Evolutionary conservation across 1,140 invertebrate species (phyloP).

Genomic region (Scaptomyza hsui): DNA sequence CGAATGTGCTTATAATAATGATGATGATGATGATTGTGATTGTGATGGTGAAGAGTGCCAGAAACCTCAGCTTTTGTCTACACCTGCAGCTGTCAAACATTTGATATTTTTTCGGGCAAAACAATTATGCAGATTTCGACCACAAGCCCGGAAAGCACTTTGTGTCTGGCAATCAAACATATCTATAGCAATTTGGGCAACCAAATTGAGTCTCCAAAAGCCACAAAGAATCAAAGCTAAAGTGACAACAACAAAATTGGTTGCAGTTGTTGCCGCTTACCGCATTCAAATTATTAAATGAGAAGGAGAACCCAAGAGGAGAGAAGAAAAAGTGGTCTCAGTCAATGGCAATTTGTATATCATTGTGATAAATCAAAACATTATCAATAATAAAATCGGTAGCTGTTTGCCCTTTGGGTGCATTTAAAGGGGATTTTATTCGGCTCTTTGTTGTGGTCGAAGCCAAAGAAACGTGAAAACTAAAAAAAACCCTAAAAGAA

Average conservation of each 20-base stretch:
- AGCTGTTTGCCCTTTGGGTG: constrained; percentile 76
- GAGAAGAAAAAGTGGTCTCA: constrained; percentile 12
- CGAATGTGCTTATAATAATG: constrained; percentile 65
- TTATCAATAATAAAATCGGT: constrained; percentile 82
- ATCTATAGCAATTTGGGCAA: constrained; percentile 4
- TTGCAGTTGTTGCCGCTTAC: constrained; percentile 28
- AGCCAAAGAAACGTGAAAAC: constrained; percentile 9
- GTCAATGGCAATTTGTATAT: constrained; percentile 74
- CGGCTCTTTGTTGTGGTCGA: constrained; percentile 75
- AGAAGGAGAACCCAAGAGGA: constrained; percentile 31
- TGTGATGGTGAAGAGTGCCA: too few relatives aligned
- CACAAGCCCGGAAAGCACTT: constrained; percentile 57
- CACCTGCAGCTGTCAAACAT: constrained; percentile 65
- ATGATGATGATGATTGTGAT: neutral
- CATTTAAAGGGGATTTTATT: constrained; percentile 53
- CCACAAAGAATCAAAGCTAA: constrained; percentile 35
- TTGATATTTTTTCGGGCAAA: constrained; percentile 48
- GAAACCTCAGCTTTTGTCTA: constrained; percentile 5
- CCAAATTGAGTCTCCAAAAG: constrained; percentile 22
- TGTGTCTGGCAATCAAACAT: constrained; percentile 21
- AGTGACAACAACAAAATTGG: constrained; percentile 56
- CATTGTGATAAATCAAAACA: constrained; percentile 81
- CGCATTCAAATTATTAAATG: constrained; percentile 55
- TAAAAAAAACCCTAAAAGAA: constrained; percentile 20
- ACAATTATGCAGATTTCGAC: constrained; percentile 68